Evolutionary conservation across 1,140 invertebrate genomes (phyloP).

Genomic region (Neodiprion pinetum): DNA sequence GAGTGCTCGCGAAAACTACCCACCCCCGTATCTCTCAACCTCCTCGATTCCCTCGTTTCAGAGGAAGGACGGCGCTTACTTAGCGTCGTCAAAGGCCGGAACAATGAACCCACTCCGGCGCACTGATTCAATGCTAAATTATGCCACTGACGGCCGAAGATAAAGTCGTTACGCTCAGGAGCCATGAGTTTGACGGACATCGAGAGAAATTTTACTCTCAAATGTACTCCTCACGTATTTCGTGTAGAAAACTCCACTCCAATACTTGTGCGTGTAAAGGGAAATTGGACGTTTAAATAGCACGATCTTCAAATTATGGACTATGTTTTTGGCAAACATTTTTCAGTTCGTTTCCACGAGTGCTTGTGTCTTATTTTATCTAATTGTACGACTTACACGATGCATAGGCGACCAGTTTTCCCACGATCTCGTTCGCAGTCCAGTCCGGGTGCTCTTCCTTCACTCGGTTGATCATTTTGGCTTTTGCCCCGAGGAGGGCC

Average conservation of each 20-base stretch:
- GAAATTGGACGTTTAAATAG: too few species aligned
- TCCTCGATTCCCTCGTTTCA: constrained; percentile 15
- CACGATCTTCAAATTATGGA: too few species aligned
- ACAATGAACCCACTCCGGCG: too few species aligned
- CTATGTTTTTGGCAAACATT: background rate
- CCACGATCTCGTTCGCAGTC: constrained; percentile 84
- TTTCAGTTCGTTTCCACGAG: constrained; percentile 10
- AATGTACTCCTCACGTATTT: too few species aligned
- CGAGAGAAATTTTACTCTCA: too few species aligned
- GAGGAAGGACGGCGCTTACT: too few species aligned
- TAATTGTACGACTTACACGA: constrained; percentile 65
- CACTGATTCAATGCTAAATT: too few species aligned
- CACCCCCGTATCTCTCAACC: constrained; percentile 28
- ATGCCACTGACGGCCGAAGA: too few species aligned
- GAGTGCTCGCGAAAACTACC: constrained; percentile 40
- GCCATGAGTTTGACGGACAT: too few species aligned
- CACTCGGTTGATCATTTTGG: constrained; percentile 72
- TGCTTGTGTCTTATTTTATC: constrained; percentile 8
- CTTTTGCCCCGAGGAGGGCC: constrained; percentile 89
- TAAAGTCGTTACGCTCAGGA: too few species aligned
- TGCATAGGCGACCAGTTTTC: constrained; percentile 88
- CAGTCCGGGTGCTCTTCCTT: constrained; percentile 78
- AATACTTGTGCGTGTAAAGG: too few species aligned
- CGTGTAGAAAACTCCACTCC: too few species aligned
- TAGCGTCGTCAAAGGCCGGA: background rate